Evolutionary conservation across 2,888 invertebrate genomes (phyloP), one percentile per base, ranked within the genome.

Genomic region (Barypeithes pellucidus): DNA sequence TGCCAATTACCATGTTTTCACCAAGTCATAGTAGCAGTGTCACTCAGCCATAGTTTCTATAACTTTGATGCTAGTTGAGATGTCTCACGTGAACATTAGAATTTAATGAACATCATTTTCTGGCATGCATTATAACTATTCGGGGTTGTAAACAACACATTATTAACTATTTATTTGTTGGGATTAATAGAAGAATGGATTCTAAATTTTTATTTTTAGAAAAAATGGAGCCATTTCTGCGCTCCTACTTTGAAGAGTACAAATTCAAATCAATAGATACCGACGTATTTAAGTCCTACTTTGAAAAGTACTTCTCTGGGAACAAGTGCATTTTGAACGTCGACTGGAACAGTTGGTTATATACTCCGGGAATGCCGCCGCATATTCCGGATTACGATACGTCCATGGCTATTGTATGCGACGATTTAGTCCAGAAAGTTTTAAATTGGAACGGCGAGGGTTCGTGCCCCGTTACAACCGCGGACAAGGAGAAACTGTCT

Each of bases 321-420:
- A 89, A 88, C 72, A 81, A 88, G 62, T 82, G 86, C 47, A 78
- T 95, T 20, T 87, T 89, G 24, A 81, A 84, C 0, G 90, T 98
- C 2, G 93, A 97, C 82, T 98, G 97, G 96, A 87, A 95, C 47
- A 82, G 89, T 0, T 98, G 97, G 97, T 87, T 98, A 2, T 87
- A 91, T 81, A 88, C 88, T 36, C 90, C 93, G 57, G 98, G 98
- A 66, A 95, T 98, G 95, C 98, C 98, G 0, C 94, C 94, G 0
- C 87, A 93, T 16, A 94, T 94, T 81, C 96, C 96, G 5, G 86
- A 90, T 90, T 97, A 89, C 82, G 93, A 96, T 84, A 89, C 88
- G 50, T 88, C 91, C 1, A 87, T 95, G 79, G 89, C 90, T 0
- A 88, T 91, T 75, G 89, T 88, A 0, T 92, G 93, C 74, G 87